These are phyloP conservation scores for Lasius fuliginosus DNA, from an alignment of 2,888 invertebrate species.

Conservation along the genomic window DNA sequence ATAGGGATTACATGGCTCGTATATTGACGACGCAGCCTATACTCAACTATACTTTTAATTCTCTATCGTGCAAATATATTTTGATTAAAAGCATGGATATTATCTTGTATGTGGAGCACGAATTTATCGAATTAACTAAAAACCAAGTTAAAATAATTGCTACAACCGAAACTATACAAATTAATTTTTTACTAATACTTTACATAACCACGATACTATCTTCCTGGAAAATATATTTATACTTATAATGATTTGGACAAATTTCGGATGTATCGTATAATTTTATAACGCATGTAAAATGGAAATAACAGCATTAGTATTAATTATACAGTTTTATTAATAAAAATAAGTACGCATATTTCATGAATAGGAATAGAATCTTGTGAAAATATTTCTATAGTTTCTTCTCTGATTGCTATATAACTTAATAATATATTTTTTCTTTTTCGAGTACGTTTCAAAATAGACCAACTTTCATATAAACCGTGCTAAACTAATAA, in stretches of 20 bases:
- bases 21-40: neutral
- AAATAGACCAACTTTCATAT: neutral
- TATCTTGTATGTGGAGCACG: neutral
- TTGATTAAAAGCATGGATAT: neutral
- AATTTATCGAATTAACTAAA: conserved; percentile 1
- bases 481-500: conserved; percentile 26
- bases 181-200: conserved; percentile 8
- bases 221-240: neutral
- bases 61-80: conserved; percentile 17
- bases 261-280: neutral
- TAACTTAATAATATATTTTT: neutral
- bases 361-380: neutral
- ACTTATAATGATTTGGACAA: neutral
- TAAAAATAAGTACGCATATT: neutral
- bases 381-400: neutral
- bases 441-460: neutral
- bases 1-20: neutral
- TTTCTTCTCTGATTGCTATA: neutral
- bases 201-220: neutral
- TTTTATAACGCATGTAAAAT: neutral
- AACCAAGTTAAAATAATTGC: conserved; percentile 1
- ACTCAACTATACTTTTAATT: conserved; percentile 29
- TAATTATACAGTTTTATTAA: neutral
- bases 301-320: neutral
- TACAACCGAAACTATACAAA: neutral